Percentiles rank a stretch among this genome's conserved stretches.
These are phyloP conservation scores for Drosophila watanabei DNA, from an alignment of 1,140 invertebrate genomes.

Conservation along the genomic window DNA sequence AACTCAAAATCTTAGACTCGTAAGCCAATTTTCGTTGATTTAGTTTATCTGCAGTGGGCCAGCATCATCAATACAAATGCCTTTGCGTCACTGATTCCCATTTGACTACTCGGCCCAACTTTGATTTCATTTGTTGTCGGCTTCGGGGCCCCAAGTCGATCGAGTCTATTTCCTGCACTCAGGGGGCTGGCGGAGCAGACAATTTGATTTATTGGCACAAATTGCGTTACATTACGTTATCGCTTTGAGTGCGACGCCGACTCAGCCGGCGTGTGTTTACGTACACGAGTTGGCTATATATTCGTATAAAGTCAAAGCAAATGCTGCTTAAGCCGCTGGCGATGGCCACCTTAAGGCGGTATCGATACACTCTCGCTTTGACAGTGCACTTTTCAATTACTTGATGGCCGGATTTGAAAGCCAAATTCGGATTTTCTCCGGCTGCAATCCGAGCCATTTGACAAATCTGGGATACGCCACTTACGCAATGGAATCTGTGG, in stretches of 20 bases:
- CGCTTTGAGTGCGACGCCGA: slow-evolving; percentile 63
- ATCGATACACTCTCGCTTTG: slow-evolving; percentile 12
- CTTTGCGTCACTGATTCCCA: slow-evolving; percentile 71
- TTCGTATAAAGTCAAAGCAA: slow-evolving; percentile 1
- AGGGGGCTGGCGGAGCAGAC: slow-evolving; percentile 49
- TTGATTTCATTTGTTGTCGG: slow-evolving; percentile 76
- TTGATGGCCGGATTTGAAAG: slow-evolving; percentile 46
- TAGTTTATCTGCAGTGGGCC: slow-evolving; percentile 75
- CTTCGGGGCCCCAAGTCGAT: slow-evolving; percentile 20
- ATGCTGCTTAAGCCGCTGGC: slow-evolving; percentile 24
- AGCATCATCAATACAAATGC: slow-evolving; percentile 73
- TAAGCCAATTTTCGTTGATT: slow-evolving; percentile 84
- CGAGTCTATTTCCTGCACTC: slow-evolving; percentile 35
- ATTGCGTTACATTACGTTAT: slow-evolving; percentile 82
- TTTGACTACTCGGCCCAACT: slow-evolving; percentile 54
- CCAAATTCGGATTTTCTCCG: not conserved
- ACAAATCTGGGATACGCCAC: slow-evolving; percentile 26
- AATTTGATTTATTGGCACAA: slow-evolving; percentile 83
- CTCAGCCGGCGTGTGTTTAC: slow-evolving; percentile 28
- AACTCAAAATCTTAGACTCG: slow-evolving; percentile 76
- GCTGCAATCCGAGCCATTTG: slow-evolving; percentile 49
- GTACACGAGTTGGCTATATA: slow-evolving; percentile 3
- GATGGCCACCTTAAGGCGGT: slow-evolving; percentile 41
- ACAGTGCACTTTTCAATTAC: slow-evolving; percentile 72
- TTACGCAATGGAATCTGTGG: slow-evolving; percentile 30